Conservation (phyloP, 1,140 invertebrate species). For the Trypoxylus dichotomus region DNA sequence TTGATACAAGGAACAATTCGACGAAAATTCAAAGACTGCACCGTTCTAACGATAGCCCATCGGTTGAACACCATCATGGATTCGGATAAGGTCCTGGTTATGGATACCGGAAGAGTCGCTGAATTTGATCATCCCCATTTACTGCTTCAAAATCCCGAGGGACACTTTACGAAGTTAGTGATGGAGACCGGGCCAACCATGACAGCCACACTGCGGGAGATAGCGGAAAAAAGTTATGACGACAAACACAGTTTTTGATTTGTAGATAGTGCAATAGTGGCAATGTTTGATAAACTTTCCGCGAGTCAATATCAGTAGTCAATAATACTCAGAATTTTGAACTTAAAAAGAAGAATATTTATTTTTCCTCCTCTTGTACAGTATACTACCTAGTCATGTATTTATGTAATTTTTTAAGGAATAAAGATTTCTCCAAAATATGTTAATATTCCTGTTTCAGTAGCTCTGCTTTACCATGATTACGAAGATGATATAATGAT, state of each 20-base stretch:
- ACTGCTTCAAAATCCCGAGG: slow-evolving; percentile 63
- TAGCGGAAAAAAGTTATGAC: slow-evolving; percentile 33
- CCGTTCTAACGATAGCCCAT: slow-evolving; percentile 84
- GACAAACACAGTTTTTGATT: not conserved
- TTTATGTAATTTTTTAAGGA: too few species aligned
- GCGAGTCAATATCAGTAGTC: too few species aligned
- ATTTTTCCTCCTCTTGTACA: too few species aligned
- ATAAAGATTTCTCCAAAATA: too few species aligned
- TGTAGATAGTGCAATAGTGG: too few species aligned
- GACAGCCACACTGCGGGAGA: slow-evolving; percentile 36
- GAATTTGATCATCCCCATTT: slow-evolving; percentile 71
- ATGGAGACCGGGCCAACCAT: slow-evolving; percentile 59
- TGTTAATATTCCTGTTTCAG: too few species aligned
- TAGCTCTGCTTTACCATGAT: too few species aligned
- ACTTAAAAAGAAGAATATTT: too few species aligned
- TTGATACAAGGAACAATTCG: slow-evolving; percentile 73
- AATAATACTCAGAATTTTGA: too few species aligned
- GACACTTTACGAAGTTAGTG: slow-evolving; percentile 69
- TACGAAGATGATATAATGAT: too few species aligned
- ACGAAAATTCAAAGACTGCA: slow-evolving; percentile 69
- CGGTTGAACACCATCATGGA: slow-evolving; percentile 80
- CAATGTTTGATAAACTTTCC: too few species aligned
- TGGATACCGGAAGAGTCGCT: slow-evolving; percentile 66
- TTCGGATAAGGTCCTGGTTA: slow-evolving; percentile 69
- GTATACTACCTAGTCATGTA: too few species aligned